Base-by-base conservation (phyloP, 92 coral and sea anemone species). In the Phenganax marumi region DNA sequence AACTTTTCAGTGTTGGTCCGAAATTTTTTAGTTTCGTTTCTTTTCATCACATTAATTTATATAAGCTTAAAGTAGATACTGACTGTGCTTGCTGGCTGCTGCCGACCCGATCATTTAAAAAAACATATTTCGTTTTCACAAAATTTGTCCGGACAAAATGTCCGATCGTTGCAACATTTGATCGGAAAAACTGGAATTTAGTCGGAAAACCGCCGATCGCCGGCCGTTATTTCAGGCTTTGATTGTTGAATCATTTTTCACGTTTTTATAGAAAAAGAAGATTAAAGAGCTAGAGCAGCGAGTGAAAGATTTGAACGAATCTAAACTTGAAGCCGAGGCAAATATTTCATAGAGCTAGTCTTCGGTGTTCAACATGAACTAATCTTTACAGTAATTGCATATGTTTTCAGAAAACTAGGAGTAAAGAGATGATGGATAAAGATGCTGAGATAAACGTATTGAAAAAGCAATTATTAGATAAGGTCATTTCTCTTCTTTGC, bases 401-500 rank as follows among this genome's bases (percentile, higher is more conserved):
- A 16, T 39, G 16, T 50, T 24, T 46, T 24, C 49, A 86, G 89
- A 80, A 82, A 64, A 57, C 72, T n/a, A 46, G 47, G 64, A 55
- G 13, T 19, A 73, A 86, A 60, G 53, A 75, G 79, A 54, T 86
- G 57, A 74, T 56, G 52, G 82, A 86, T 46, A 86, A 86, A 76
- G 86, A 86, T 65, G 70, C 70, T 13, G 89, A 81, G 61, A 81
- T 86, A 50, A 81, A 58, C 16, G 47, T 81, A 49, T 55, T 86
- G 33, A 81, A 86, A 71, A 75, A 68, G 46, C 70, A 75, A 47
- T 56, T 76, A 50, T 58, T 75, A 19, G 79, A 86, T 0, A 86
- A 81, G 89, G 89, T 85, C 76, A 12, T 43, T 43, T 72, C 17
- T 72, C 77, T 24, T 43, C 26, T 14, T n/a, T 19, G 11, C 33